Percentiles rank a stretch among this genome's conserved stretches.
These are phyloP conservation scores for Lerista edwardsae DNA, from an alignment of 2,797 vertebrate genomes.

Conservation along the genomic window DNA sequence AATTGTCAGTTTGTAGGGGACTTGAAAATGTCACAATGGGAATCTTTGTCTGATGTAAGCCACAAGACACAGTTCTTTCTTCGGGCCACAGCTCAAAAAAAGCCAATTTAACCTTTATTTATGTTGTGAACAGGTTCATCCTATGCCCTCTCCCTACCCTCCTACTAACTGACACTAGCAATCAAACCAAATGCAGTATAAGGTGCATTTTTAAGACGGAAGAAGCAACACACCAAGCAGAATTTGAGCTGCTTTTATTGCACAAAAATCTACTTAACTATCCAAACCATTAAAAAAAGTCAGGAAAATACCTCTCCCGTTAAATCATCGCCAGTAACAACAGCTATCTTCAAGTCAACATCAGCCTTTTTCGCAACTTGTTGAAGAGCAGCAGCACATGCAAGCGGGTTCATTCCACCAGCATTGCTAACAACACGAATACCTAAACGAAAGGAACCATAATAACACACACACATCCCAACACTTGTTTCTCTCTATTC, in stretches of 20 bases:
- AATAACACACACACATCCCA: neutral
- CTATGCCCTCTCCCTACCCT: neutral
- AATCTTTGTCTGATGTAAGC: neutral
- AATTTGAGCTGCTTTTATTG: neutral
- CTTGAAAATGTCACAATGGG: neutral
- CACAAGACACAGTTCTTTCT: neutral
- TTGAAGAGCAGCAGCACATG: conserved; percentile 83
- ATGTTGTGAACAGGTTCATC: neutral
- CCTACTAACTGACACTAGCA: neutral
- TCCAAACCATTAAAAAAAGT: neutral
- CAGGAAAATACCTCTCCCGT: conserved; percentile 79
- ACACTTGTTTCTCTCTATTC: neutral
- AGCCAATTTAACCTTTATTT: neutral
- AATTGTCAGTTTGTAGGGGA: neutral
- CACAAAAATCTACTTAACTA: neutral
- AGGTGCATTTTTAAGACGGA: neutral
- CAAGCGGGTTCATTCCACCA: conserved; percentile 85
- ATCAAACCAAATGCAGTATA: neutral
- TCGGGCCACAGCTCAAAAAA: neutral
- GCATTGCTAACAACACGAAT: conserved; percentile 88
- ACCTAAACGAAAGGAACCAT: conserved; percentile 69
- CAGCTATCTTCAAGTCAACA: conserved; percentile 85
- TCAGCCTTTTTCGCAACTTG: conserved; percentile 82
- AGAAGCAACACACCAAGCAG: neutral
- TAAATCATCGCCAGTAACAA: conserved; percentile 88